phyloP scores from a whole-genome alignment of 2,113 vertebrate species.

The Cynopterus brachyotis region DNA sequence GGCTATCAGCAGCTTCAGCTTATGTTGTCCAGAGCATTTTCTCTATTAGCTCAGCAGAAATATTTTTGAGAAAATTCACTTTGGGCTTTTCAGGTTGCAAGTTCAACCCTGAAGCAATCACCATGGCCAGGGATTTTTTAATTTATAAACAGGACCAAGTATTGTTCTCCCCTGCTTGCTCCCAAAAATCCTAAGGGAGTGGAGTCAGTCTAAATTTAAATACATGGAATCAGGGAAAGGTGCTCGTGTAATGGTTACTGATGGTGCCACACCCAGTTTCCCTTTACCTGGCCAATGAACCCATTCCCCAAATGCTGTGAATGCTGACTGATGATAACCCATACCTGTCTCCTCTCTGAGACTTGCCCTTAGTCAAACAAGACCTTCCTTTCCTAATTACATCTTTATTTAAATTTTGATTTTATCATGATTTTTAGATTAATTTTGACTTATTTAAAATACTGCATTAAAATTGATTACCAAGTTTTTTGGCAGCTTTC shows the following conservation, averaged over 20 bases:
- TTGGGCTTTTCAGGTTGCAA: neutral
- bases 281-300: neutral
- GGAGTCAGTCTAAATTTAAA: neutral
- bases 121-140: neutral
- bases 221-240: neutral
- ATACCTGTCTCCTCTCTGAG: neutral
- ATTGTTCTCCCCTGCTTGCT: neutral
- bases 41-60: neutral
- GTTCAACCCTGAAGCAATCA: neutral
- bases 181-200: neutral
- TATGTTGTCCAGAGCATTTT: neutral
- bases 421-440: neutral
- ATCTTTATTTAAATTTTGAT: conserved; percentile 18
- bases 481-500: neutral
- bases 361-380: neutral
- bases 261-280: neutral
- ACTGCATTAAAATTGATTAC: neutral
- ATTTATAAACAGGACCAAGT: neutral
- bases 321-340: neutral
- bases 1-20: neutral
- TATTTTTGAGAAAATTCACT: neutral
- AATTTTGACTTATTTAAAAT: conserved; percentile 28
- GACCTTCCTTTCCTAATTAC: neutral
- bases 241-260: neutral
- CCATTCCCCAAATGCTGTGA: neutral